Conservation (phyloP, 2,797 vertebrate species). For the Propithecus perrieri region DNA sequence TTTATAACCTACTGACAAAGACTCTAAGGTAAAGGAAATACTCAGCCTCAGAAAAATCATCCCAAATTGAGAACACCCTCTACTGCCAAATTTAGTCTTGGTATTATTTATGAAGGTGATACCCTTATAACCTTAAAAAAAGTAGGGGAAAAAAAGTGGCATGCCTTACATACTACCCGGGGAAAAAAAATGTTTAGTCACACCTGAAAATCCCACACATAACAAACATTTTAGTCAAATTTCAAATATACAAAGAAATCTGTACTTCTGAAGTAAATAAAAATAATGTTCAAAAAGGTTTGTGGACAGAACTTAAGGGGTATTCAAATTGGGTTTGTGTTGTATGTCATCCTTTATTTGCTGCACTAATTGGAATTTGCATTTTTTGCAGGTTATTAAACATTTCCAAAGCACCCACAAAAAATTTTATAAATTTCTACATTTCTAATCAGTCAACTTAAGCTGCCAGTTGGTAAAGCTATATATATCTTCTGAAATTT, state of each 20-base stretch:
- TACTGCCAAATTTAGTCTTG: background rate
- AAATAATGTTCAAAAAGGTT: background rate
- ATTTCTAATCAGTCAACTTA: conserved; percentile 4
- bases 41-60: background rate
- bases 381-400: background rate
- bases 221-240: background rate
- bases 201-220: background rate
- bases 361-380: background rate
- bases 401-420: background rate
- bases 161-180: fast-evolving
- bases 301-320: background rate
- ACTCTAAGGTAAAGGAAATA: background rate
- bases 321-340: background rate
- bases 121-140: background rate
- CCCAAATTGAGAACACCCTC: fast-evolving
- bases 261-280: background rate
- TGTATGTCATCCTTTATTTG: background rate
- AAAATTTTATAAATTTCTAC: background rate
- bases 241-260: background rate
- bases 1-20: background rate
- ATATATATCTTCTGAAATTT: background rate
- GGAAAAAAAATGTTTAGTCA: background rate
- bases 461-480: background rate
- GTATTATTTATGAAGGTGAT: no score
- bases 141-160: no score